Conservation (phyloP, 2,888 invertebrate genomes). For the Abscondita cerata region DNA sequence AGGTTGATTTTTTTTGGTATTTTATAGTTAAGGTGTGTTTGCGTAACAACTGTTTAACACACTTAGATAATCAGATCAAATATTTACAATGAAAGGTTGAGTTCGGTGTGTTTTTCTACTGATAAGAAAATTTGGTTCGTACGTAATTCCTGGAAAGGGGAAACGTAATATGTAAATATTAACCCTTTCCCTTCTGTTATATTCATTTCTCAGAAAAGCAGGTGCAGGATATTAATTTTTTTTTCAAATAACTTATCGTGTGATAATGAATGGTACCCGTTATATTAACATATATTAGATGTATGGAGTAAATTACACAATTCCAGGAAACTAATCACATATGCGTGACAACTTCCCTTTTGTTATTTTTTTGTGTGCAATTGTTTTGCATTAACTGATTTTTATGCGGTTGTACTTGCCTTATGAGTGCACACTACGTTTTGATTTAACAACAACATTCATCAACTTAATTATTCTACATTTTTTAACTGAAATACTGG, state of each 20-base stretch:
- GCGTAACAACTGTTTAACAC: conserved; percentile 1
- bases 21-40: background rate
- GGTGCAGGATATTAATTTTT: background rate
- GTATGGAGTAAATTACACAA: background rate
- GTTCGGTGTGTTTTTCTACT: conserved; percentile 15
- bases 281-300: background rate
- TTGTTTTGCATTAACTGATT: too few relatives aligned
- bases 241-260: background rate
- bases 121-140: conserved; percentile 9
- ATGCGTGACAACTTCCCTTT: conserved; percentile 1
- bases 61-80: conserved; percentile 14
- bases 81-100: conserved; percentile 15
- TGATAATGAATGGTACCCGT: background rate
- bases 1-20: background rate
- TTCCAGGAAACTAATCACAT: background rate
- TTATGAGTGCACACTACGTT: too few relatives aligned
- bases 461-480: too few relatives aligned
- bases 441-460: too few relatives aligned
- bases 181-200: conserved; percentile 10
- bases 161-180: conserved; percentile 7
- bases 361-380: background rate
- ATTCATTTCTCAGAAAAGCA: conserved; percentile 3
- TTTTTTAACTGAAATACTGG: too few relatives aligned
- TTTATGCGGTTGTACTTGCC: too few relatives aligned
- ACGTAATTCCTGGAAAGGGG: conserved; percentile 16